A percentile compares a stretch with the other conserved stretches of the same genome.
These are phyloP conservation scores for Nesogale talazaci DNA, from an alignment of 2,113 vertebrate genomes.

Conservation along the genomic window DNA sequence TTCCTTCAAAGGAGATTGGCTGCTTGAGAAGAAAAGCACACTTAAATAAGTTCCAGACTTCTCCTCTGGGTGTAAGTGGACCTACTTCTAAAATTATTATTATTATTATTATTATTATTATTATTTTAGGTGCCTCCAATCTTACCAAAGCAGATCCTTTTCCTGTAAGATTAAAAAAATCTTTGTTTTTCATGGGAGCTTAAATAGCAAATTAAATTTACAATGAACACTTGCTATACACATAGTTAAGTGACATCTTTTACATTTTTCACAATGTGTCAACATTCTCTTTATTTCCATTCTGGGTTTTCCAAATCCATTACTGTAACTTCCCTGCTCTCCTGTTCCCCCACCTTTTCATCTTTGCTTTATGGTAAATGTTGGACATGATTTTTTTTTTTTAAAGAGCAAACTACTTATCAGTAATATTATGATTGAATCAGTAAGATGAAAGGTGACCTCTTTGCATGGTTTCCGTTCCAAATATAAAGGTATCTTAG, in stretches of 20 bases:
- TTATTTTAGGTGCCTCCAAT: not conserved
- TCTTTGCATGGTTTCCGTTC: too few relatives aligned
- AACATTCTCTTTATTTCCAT: not conserved
- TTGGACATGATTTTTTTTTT: too few relatives aligned
- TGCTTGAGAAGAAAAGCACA: too few relatives aligned
- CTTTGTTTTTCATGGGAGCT: not conserved
- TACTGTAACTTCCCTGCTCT: not conserved
- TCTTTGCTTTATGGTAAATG: not conserved
- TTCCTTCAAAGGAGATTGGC: too few relatives aligned
- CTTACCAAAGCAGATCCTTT: not conserved
- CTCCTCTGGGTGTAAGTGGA: not conserved
- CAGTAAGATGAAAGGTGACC: too few relatives aligned
- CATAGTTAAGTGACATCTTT: not conserved
- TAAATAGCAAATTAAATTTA: not conserved
- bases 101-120: not conserved
- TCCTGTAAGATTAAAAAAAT: too few relatives aligned
- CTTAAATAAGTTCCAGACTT: too few relatives aligned
- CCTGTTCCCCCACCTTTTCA: not conserved
- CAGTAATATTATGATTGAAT: not conserved
- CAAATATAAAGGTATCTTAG: not conserved
- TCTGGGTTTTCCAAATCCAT: not conserved
- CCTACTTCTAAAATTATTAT: constrained; percentile 2
- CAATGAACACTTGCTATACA: not conserved
- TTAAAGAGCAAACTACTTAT: not conserved
- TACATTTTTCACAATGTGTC: not conserved